Evolutionary conservation across 2,113 vertebrate genomes (phyloP), one percentile per base, ranked within the genome.

Genomic region (Atlantisia rogersi): DNA sequence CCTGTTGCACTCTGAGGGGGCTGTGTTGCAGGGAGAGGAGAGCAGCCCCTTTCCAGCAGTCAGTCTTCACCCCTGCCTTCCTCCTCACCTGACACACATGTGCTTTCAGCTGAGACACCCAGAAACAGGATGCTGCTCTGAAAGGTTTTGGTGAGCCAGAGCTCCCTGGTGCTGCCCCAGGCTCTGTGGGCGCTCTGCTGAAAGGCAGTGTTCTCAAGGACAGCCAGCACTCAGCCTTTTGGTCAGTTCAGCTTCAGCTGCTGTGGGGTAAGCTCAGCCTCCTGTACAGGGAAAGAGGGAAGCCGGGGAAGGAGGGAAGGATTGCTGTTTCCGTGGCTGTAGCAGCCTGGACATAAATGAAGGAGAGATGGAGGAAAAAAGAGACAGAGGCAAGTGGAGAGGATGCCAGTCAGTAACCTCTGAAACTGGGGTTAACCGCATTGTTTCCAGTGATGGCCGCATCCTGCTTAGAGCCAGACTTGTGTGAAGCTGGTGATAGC

Each of bases 401-500:
- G 37, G 82, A 71, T 75, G 35, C 22, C 28, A 32, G 52, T 71
- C 69, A 89, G 53, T 91, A 92, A 91, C 73, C 76, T 91, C 87
- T 88, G 82, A 80, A 95, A 86, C 46, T 80, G 60, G 76, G 80
- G 69, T 95, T 90, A 95, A 94, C 56, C 35, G 31, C 2, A 1
- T 58, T 86, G 44, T 48, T 88, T 80, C 71, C 71, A 94, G 48
- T 59, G 69, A 44, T 53, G 62, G 83, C 58, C 4, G 2, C 44
- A 75, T 96, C 80, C 79, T 92, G 76, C 69, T 78, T 81, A n/a
- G 28, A 81, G 52, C 39, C 65, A 70, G 90, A 35, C 73, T 67
- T 50, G 44, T 68, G 80, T 40, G 80, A 83, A 84, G 56, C 73
- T 88, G 83, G n/a, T 78, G 88, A 84, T 75, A 86, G 86, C 80